Evolutionary conservation across 2,113 vertebrate genomes (phyloP).

Genomic region (Manacus vitellinus): DNA sequence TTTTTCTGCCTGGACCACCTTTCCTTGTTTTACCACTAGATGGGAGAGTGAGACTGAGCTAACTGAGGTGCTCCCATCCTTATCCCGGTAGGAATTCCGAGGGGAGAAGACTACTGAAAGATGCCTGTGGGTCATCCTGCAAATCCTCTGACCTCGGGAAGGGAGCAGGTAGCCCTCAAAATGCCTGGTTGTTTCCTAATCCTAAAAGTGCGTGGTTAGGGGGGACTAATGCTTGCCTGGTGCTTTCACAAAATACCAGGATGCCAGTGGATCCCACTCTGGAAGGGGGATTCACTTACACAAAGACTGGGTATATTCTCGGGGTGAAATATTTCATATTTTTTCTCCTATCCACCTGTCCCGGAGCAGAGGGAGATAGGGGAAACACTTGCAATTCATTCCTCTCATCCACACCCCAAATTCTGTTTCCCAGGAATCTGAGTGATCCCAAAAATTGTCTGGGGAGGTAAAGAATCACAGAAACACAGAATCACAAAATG

Average conservation of each 20-base stretch:
- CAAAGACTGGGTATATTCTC: neutral
- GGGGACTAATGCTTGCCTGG: neutral
- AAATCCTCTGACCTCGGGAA: neutral
- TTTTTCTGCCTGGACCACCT: neutral
- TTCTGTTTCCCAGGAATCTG: neutral
- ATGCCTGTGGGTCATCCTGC: neutral
- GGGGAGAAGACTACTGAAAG: neutral
- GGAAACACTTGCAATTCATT: neutral
- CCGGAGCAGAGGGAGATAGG: neutral
- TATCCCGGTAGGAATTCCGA: neutral
- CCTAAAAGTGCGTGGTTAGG: accelerated
- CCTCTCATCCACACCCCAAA: neutral
- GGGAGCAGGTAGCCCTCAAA: neutral
- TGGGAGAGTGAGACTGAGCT: constrained; percentile 56
- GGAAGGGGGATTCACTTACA: neutral
- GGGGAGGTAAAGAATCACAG: neutral
- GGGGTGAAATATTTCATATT: neutral
- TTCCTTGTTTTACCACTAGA: constrained; percentile 56
- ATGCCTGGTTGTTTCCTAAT: neutral
- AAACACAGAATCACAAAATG: neutral
- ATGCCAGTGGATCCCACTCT: accelerated
- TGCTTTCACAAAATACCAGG: neutral
- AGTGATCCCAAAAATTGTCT: neutral
- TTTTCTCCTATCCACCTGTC: neutral
- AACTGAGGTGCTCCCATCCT: neutral